phyloP scores from a whole-genome alignment of 2,888 invertebrate species.

The Acleris literana region DNA sequence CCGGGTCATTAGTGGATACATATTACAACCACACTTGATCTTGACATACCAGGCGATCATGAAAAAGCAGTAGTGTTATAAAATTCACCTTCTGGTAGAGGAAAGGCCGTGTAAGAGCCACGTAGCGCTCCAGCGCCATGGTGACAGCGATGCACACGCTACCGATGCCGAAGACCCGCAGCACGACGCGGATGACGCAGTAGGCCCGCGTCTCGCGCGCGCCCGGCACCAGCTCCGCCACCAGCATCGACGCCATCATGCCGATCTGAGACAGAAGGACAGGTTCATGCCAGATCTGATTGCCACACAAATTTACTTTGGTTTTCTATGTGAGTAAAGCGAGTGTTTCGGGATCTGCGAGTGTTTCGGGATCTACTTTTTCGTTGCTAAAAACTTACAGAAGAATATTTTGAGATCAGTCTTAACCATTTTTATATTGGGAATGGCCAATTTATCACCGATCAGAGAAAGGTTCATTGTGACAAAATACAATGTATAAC shows the following conservation, averaged over 20 bases:
- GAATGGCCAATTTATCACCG: no score
- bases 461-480: no score
- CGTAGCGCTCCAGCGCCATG: slow-evolving; percentile 94
- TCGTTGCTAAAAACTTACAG: neutral
- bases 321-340: no score
- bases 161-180: slow-evolving; percentile 92
- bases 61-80: neutral
- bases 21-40: no score
- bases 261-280: slow-evolving; percentile 80
- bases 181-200: slow-evolving; percentile 88
- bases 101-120: slow-evolving; percentile 93
- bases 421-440: no score
- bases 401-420: no score
- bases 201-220: slow-evolving; percentile 72
- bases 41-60: no score
- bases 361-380: neutral
- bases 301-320: neutral
- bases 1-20: no score
- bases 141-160: slow-evolving; percentile 94
- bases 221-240: slow-evolving; percentile 71
- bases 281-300: neutral
- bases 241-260: slow-evolving; percentile 88
- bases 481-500: no score
- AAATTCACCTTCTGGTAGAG: slow-evolving; percentile 91
- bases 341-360: no score